Base-by-base conservation (phyloP, 2,888 invertebrate genomes). In the Gibbula magus region DNA sequence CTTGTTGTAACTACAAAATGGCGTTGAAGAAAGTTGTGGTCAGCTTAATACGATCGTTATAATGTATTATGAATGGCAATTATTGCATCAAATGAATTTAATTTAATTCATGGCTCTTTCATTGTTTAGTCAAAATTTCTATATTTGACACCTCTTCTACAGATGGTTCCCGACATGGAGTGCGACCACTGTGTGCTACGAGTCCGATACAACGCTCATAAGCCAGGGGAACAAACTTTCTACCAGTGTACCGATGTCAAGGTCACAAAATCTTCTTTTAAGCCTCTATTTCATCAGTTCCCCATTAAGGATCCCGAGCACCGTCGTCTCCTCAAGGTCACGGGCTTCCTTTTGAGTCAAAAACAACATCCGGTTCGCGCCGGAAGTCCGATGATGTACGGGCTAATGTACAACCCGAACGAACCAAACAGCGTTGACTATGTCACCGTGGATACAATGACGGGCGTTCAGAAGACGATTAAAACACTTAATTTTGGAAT, bases 161-260 rank as follows among this genome's bases (percentile, higher is more conserved):
- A 88, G 88, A 86, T 81, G 56, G 56, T 87, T 8, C 88, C 88
- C 10, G 79, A 84, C 51, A 86, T 80, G 20, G 76, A 75, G 4
- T 88, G 88, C 39, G 85, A 85, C 13, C 88, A 88, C 54, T 88
- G 88, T 56, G 86, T 88, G 1, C 78, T 88, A 0, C 73, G 88
- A 73, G 85, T 82, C 35, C 79, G 87, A 0, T 88, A 88, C 52
- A 82, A 85, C 20, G 83, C 87, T 5, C 87, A 88, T 77, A 88
- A 88, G 79, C 86, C 88, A 2, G 88, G 88, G 20, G 88, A 88
- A 79, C 81, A 79, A 2, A 82, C 84, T 2, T 88, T 88, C 54
- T 84, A 87, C 45, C 88, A 88, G 70, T 88, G 88, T 74, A 75
- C 87, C 0, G 88, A 88, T 70, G 80, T 81, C 18, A 32, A 39